phyloP scores from a whole-genome alignment of 2,797 vertebrate species.

The Coregonus sp. region DNA sequence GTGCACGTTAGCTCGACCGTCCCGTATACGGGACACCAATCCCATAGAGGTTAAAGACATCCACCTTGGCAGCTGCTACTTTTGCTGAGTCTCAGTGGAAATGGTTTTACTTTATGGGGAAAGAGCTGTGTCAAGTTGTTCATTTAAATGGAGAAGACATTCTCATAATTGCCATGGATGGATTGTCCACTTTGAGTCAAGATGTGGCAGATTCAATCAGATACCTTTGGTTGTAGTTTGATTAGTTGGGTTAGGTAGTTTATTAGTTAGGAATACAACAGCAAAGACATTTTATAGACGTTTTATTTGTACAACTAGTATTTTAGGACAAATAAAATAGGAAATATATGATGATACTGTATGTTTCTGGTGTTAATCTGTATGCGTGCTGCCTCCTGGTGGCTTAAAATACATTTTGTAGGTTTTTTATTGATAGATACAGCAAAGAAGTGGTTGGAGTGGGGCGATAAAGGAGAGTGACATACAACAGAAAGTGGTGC shows the following conservation, averaged over 20 bases:
- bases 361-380: neutral
- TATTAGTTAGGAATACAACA: neutral
- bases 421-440: neutral
- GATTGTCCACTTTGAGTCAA: too few relatives aligned
- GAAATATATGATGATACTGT: neutral
- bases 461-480: neutral
- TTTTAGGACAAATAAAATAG: too few relatives aligned
- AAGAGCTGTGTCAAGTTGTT: neutral
- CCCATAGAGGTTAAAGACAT: too few relatives aligned
- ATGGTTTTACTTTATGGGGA: neutral
- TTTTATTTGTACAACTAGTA: neutral
- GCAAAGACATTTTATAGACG: neutral
- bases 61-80: neutral
- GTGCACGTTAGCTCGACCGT: too few relatives aligned
- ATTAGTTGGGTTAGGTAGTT: neutral
- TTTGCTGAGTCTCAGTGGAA: neutral
- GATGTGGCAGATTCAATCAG: neutral
- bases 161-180: neutral
- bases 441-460: neutral
- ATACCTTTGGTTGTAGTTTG: neutral
- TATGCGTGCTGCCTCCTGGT: conserved; percentile 15
- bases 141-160: neutral
- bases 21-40: too few relatives aligned
- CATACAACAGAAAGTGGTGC: neutral
- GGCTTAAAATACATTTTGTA: neutral